Evolutionary conservation across 2,113 vertebrate species (phyloP).

Genomic region (Phrynosoma blainvillii): DNA sequence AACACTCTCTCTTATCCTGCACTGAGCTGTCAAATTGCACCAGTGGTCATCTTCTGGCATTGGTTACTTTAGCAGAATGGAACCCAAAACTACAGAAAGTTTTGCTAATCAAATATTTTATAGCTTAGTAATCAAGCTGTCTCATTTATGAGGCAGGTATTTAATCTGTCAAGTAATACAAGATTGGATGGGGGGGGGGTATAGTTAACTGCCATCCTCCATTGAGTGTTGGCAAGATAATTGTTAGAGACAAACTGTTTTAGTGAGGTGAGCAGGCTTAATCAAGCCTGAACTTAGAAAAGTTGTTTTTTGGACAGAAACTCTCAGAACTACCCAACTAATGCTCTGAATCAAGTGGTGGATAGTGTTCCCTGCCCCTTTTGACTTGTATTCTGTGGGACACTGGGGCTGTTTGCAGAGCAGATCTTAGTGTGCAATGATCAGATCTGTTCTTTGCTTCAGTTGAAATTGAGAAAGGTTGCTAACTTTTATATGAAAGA

Average conservation of each 20-base stretch:
- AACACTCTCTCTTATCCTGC: not conserved
- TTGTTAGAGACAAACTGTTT: not conserved
- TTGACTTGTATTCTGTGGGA: constrained; percentile 19
- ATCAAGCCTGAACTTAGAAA: not conserved
- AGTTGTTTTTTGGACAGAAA: not conserved
- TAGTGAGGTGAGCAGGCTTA: constrained; percentile 17
- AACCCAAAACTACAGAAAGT: accelerated
- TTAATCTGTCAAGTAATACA: constrained; percentile 1
- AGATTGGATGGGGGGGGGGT: constrained; percentile 23
- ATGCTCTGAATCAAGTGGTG: constrained; percentile 38
- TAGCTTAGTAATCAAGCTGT: accelerated
- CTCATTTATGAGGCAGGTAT: not conserved
- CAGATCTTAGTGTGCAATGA: not conserved
- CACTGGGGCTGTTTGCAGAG: constrained; percentile 14
- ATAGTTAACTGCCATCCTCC: not conserved
- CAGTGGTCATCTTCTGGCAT: constrained; percentile 2
- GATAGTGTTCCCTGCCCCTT: constrained; percentile 11
- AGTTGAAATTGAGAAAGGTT: constrained; percentile 23
- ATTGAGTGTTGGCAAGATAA: not conserved
- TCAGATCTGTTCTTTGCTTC: not conserved
- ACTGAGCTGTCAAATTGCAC: not conserved
- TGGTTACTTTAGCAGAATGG: constrained; percentile 4
- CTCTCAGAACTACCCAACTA: no score
- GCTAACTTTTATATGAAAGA: constrained; percentile 41
- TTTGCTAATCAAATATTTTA: constrained; percentile 11